Base-by-base conservation (phyloP, 2,888 invertebrate genomes). In the Morpho achilles region DNA sequence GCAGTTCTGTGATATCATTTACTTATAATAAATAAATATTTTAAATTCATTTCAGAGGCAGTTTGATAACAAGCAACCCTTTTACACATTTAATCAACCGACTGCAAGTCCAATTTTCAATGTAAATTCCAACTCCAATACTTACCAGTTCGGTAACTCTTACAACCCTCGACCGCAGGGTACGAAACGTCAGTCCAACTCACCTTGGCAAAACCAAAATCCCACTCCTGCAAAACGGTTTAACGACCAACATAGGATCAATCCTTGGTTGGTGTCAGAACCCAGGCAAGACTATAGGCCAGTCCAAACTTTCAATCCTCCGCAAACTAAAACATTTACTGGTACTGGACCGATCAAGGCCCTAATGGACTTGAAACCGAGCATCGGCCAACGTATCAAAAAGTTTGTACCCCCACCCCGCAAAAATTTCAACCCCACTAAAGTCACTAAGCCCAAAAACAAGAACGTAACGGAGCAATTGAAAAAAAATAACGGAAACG, bases 41-140 rank as follows among this genome's bases (percentile, higher is more conserved):
- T 65, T 65, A 67, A 66, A 72, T 77, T 75, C 69, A 69, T 84
- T 84, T 82, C 84, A 84, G 84, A 80, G 77, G 69, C 73, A 71
- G 64, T 77, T 66, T 70, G 67, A 66, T 61, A 68, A 63, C 64
- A 63, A 74, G 61, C 69, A 70, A 56, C 67, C 74, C 60, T 66
- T 61, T 64, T 67, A 66, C 55, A 59, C 60, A 39, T 75, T 71
- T 63, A 71, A 71, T 57, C 67, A 72, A 64, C 60, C 53, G 41
- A 58, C 57, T 23, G 39, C 57, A 32, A 53, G 8, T n/a, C n/a
- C 53, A 50, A 10, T 53, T 7, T 58, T 53, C 50, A 56, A 42
- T 46, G 47, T 48, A 4, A 16, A 10, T n/a, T 42, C 47, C 42
- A 44, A 46, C 53, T 41, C 60, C 39, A 72, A 72, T 52, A 65